Percentiles rank a stretch among this genome's conserved stretches.
Conservation (phyloP, 2,888 invertebrate species). For the Andrena dorsata region DNA sequence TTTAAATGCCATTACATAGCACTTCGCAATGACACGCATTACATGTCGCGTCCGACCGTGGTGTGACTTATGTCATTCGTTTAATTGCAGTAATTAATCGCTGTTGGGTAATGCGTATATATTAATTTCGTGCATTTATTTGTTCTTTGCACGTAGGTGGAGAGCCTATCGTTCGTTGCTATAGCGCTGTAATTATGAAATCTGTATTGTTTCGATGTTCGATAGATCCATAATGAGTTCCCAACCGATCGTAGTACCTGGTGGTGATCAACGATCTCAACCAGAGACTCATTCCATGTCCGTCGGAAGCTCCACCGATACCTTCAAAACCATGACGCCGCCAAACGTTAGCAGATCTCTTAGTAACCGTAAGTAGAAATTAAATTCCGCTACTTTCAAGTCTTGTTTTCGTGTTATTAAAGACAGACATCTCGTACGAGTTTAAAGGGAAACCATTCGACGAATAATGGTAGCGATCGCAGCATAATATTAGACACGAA, state of each 20-base stretch:
- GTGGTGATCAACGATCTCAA: constrained; percentile 77
- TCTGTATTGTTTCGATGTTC: background rate
- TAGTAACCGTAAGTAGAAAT: constrained; percentile 79
- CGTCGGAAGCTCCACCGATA: constrained; percentile 76
- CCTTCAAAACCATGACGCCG: constrained; percentile 79
- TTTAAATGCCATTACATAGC: constrained; percentile 39
- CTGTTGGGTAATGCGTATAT: background rate
- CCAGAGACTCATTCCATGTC: constrained; percentile 78
- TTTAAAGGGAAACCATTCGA: constrained; percentile 12
- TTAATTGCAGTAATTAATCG: constrained; percentile 1
- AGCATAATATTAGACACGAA: constrained; percentile 7
- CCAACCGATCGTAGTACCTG: constrained; percentile 83
- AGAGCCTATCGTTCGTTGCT: background rate
- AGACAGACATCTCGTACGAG: constrained; percentile 10
- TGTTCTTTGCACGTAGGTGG: background rate
- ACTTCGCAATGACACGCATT: constrained; percentile 27
- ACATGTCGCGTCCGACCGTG: background rate
- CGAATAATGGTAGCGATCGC: background rate
- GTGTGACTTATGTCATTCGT: constrained; percentile 6
- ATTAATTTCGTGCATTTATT: background rate
- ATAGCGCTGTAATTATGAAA: background rate
- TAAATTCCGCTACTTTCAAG: background rate
- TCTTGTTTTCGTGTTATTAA: constrained; percentile 24
- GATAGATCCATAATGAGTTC: constrained; percentile 78
- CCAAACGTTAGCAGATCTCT: constrained; percentile 81